phyloP scores from a whole-genome alignment of 2,888 invertebrate species.

The Melipona bicolor region DNA sequence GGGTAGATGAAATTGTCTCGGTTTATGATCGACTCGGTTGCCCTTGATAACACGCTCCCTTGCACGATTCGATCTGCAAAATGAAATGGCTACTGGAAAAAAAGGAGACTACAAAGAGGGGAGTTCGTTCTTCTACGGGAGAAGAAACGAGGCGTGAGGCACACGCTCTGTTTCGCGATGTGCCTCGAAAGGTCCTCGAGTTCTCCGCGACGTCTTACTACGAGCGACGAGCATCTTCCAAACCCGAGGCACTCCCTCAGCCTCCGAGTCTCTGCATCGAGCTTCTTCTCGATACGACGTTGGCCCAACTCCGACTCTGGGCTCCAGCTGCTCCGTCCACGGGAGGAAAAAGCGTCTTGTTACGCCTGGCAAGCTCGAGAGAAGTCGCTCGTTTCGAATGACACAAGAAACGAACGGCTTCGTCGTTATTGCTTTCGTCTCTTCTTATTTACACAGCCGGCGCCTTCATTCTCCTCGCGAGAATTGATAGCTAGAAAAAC shows the following conservation, averaged over 20 bases:
- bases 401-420: conserved; percentile 23
- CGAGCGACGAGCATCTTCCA: conserved; percentile 5
- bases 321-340: background rate
- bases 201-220: conserved; percentile 4
- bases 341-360: conserved; percentile 12
- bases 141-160: background rate
- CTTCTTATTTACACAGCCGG: conserved; percentile 11
- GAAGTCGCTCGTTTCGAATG: background rate
- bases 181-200: background rate
- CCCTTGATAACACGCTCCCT: background rate
- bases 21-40: too few relatives aligned
- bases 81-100: background rate
- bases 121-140: background rate
- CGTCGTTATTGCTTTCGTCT: conserved; percentile 19
- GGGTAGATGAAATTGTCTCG: too few relatives aligned
- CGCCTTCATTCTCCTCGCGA: background rate
- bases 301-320: background rate
- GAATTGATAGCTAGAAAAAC: conserved; percentile 16
- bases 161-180: background rate
- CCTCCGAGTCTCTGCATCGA: background rate
- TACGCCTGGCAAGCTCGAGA: background rate
- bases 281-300: background rate
- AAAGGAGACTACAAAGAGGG: background rate
- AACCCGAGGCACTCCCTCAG: background rate
- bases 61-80: background rate